Evolutionary conservation across 2,113 vertebrate species (phyloP), one percentile per base, ranked within the genome.

Genomic region (Callipepla californica): DNA sequence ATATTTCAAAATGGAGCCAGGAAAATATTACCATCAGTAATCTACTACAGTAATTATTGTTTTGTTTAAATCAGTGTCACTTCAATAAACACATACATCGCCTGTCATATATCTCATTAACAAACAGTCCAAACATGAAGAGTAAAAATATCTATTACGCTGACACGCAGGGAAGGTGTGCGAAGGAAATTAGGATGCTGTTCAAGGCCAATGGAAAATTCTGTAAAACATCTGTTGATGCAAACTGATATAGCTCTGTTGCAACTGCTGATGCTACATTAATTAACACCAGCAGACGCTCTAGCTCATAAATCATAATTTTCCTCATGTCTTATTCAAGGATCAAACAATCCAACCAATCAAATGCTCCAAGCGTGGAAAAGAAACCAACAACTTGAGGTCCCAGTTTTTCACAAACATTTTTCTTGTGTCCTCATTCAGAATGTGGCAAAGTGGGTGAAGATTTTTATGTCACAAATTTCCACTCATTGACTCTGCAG

Each of bases 211-310:
- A 50, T 36, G 67, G 13, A 93, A 69, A 81, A 87, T 92, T 69
- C 74, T 76, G 30, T 70, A 66, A 81, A 69, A 79, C 32, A 73
- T 19, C 23, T 50, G 13, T 61, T 53, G 55, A 14, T 59, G 15
- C 34, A 85, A 67, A 83, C 30, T 67, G 9, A 7, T 20, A 83
- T 6, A 62, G n/a, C 9, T 81, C 45, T 66, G 32, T 53, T 77
- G 16, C 59, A 70, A n/a, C 3, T 0, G 80, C 45, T 80, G 57
- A 84, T 57, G 25, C 15, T 38, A 42, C 23, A 11, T 55, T 87
- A 89, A 79, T 69, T 85, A 89, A 73, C 34, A 89, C 13, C 57
- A 81, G 75, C 38, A 95, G 59, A 92, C 84, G 83, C 83, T 83
- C 50, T 38, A 93, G 17, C 21, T 20, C 7, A 7, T 44, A 77